Percentiles rank a stretch among this genome's conserved stretches.
Conservation (phyloP, 2,888 invertebrate genomes). For the Chesias legatella region DNA sequence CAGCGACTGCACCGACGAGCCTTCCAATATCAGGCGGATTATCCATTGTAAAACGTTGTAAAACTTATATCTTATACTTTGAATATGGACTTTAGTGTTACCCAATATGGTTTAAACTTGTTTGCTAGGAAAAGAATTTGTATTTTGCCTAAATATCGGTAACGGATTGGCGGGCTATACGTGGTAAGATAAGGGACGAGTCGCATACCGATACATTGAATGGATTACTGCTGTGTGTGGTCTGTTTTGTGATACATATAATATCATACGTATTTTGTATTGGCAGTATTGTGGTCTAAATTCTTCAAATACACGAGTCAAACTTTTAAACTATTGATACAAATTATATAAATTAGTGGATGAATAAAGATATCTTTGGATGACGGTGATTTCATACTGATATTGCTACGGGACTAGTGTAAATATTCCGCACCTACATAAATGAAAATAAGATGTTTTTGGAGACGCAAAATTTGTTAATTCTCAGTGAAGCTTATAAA, state of each 20-base stretch:
- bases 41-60: slow-evolving; percentile 69
- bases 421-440: no score
- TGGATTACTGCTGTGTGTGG: slow-evolving; percentile 62
- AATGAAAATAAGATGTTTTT: no score
- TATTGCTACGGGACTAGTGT: no score
- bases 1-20: slow-evolving; percentile 74
- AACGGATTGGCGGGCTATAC: slow-evolving; percentile 74
- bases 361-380: no score
- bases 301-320: background rate
- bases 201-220: slow-evolving; percentile 73
- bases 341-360: background rate
- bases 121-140: slow-evolving; percentile 50
- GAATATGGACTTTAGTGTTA: slow-evolving; percentile 43
- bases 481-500: no score
- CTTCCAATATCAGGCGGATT: slow-evolving; percentile 78
- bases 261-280: slow-evolving; percentile 7
- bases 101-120: slow-evolving; percentile 46
- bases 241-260: slow-evolving; percentile 47
- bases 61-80: slow-evolving; percentile 37
- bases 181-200: slow-evolving; percentile 65
- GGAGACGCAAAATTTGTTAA: no score
- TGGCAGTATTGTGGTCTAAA: background rate
- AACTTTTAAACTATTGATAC: background rate
- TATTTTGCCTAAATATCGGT: slow-evolving; percentile 78
- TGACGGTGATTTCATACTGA: no score